Base-by-base conservation (phyloP, 2,888 invertebrate species). In the Monopis laevigella region DNA sequence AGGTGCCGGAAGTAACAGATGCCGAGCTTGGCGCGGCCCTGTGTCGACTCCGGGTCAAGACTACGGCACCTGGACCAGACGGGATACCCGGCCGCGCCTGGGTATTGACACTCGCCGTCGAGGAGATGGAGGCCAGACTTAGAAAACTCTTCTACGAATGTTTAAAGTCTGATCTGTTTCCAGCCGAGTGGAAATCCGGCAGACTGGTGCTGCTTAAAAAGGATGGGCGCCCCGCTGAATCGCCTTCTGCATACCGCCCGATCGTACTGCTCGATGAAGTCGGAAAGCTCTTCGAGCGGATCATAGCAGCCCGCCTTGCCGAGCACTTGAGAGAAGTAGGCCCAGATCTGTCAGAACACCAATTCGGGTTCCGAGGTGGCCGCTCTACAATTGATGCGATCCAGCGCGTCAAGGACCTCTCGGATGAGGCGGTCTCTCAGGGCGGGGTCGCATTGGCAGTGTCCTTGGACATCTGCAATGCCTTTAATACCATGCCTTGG, bases 401-500 rank as follows among this genome's bases (percentile, higher is more conserved):
- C 16, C 13, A n/a, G 10, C 14, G 14, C 17, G 39, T 39, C 27
- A 16, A 12, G 16, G 10, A 2, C 2, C 24, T 21, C 7, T 17
- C 10, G 21, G 17, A 26, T 8, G 10, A 39, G 27, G 27, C 28
- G 16, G 17, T 39, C 3, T 27, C 28, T 8, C 32, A 10, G 13
- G 50, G 50, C 1, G 46, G 42, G 10, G 47, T 45, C n/a, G 39
- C 45, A 3, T 8, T 52, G 38, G 51, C 48, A 12, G 44, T 51
- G 2, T 48, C 47, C 1, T 10, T 52, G 0, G 52, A 52, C 14
- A 52, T 52, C 3, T 43, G 45, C 27, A 53, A 53, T 21, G 50
- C 51, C 1, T 55, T 53, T 11, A 52, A 53, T 13, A 36, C 45
- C 10, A 30, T 55, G 3, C 53, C 53, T 27, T 51, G 48, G 44